Evolutionary conservation across 1,140 invertebrate genomes (phyloP).

Genomic region (Xylocopa sonorina): DNA sequence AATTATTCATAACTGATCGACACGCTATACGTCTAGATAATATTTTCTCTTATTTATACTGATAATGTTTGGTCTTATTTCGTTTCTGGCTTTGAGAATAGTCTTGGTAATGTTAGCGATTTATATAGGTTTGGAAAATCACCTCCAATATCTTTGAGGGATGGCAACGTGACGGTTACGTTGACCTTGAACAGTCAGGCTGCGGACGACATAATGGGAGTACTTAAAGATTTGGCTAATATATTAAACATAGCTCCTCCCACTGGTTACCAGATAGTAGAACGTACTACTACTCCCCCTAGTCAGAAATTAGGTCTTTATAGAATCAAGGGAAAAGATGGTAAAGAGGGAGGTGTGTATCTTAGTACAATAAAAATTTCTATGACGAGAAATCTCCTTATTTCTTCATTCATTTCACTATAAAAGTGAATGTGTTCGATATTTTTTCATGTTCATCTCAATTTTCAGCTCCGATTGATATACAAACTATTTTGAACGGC

Average conservation of each 20-base stretch:
- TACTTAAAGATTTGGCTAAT: slow-evolving; percentile 94
- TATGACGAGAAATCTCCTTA: not conserved
- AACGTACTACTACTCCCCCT: slow-evolving; percentile 89
- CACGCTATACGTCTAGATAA: no score
- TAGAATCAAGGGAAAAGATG: slow-evolving; percentile 91
- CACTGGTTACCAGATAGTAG: slow-evolving; percentile 92
- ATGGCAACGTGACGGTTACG: slow-evolving; percentile 95
- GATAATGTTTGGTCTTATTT: no score
- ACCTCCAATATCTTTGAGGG: slow-evolving; percentile 85
- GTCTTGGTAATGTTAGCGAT: slow-evolving; percentile 6
- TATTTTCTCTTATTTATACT: no score
- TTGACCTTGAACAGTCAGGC: slow-evolving; percentile 94
- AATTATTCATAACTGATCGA: no score
- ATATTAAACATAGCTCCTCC: slow-evolving; percentile 94
- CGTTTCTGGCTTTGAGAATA: not conserved
- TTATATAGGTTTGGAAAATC: slow-evolving; percentile 77
- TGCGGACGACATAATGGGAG: slow-evolving; percentile 95
- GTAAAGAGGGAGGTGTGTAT: slow-evolving; percentile 88
- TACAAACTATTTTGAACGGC: slow-evolving; percentile 94
- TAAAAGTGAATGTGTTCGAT: not conserved
- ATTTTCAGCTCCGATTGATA: slow-evolving; percentile 88
- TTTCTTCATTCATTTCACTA: not conserved
- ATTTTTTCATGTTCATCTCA: slow-evolving; percentile 24
- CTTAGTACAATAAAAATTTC: slow-evolving; percentile 11
- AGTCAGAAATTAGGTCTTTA: slow-evolving; percentile 91